Base-by-base conservation (phyloP, 2,888 invertebrate genomes). In the Ernsta delagoae region DNA sequence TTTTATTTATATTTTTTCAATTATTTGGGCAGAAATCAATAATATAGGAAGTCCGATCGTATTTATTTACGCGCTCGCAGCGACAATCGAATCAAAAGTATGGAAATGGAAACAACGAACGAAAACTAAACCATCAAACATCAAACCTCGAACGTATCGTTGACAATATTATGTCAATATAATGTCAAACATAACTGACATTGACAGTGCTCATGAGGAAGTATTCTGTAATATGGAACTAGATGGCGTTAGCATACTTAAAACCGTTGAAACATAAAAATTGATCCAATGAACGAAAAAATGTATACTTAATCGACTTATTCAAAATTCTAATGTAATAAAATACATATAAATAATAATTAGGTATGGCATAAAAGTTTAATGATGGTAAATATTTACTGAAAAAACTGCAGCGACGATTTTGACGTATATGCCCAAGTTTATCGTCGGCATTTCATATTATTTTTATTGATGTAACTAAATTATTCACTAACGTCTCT, bases 351-450 rank as follows among this genome's bases (percentile, higher is more conserved):
- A 16, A 16, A 16, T 16, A 16, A 16, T 16, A 16, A 16, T 16
- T 16, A 1, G 16, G 16, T 16, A 16, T 16, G 16, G 1, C 1
- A 16, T 16, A 16, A 16, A 16, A 16, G 16, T 16, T n/a, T n/a
- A n/a, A n/a, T n/a, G 5, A 36, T 36, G 39, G n/a, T 57, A 57
- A 11, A 7, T 76, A 87, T 88, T 87, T 81, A 92, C 92, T 70
- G 87, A 86, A 82, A 92, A 92, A 48, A 91, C 87, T 43, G 84
- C 86, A 34, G 90, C 92, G 6, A 91, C 92, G 60, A 90, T 83
- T 74, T 87, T 81, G 63, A 92, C 83, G 75, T 88, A 92, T 77
- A 88, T 83, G 79, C 86, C 89, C 69, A 91, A 79, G 71, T 91
- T 90, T 69, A 92, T 76, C 77, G 79, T 74, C 59, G 91, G 89